phyloP scores from a whole-genome alignment of 2,797 vertebrate genomes.

The Peromyscus nudipes region DNA sequence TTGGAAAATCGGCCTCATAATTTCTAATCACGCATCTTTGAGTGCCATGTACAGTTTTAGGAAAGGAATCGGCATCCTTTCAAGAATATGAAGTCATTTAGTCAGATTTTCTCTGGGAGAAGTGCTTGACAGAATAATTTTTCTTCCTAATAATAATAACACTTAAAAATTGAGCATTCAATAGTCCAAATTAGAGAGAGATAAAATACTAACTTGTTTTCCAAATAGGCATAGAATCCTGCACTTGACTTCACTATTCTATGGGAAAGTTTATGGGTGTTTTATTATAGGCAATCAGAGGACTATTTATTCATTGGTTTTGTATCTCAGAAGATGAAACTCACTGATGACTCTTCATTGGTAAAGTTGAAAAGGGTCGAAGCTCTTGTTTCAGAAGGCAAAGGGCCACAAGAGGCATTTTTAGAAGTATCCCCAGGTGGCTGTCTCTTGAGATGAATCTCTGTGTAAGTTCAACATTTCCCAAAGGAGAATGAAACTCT shows the following conservation, averaged over 20 bases:
- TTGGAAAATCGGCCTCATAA: slow-evolving; percentile 77
- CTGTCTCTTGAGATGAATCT: slow-evolving; percentile 85
- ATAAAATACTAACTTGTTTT: slow-evolving; percentile 44
- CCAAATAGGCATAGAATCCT: slow-evolving; percentile 24
- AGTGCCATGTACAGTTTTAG: slow-evolving; percentile 59
- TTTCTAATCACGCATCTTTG: slow-evolving; percentile 81
- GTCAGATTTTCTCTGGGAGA: slow-evolving; percentile 75
- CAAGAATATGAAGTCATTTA: slow-evolving; percentile 73
- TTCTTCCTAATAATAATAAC: slow-evolving; percentile 65
- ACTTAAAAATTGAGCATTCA: slow-evolving; percentile 69
- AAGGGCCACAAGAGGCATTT: not conserved
- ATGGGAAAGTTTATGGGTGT: slow-evolving; percentile 56
- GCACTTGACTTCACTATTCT: slow-evolving; percentile 17
- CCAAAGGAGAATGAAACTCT: slow-evolving; percentile 84
- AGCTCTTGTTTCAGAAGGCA: slow-evolving; percentile 52
- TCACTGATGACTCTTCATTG: not conserved
- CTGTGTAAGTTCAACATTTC: slow-evolving; percentile 85
- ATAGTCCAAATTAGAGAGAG: slow-evolving; percentile 48
- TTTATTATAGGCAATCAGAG: slow-evolving; percentile 63
- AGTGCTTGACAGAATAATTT: slow-evolving; percentile 67
- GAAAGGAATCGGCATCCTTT: slow-evolving; percentile 58
- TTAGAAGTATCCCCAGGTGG: slow-evolving; percentile 38
- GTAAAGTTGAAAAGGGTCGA: slow-evolving; percentile 20
- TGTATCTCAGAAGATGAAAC: slow-evolving; percentile 27
- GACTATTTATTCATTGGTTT: slow-evolving; percentile 63